phyloP scores from a whole-genome alignment of 1,140 invertebrate genomes.

The Muscidifurax raptorellus region DNA sequence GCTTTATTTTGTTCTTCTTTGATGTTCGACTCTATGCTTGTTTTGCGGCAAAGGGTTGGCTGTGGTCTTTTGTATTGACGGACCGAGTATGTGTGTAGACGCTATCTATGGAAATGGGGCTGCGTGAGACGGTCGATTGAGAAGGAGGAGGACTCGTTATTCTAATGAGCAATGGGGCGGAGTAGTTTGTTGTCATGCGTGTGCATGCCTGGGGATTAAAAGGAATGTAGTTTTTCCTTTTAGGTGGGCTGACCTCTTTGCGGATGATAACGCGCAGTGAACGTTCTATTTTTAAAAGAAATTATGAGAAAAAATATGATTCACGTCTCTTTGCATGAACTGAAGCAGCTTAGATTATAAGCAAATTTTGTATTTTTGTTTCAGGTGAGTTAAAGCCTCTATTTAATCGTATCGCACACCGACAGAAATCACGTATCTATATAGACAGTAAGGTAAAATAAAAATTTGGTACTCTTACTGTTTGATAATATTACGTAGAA shows the following conservation, averaged over 20 bases:
- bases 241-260: neutral
- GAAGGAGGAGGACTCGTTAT: neutral
- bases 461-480: neutral
- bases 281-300: neutral
- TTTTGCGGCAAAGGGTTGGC: neutral
- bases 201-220: neutral
- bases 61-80: neutral
- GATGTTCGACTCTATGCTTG: neutral
- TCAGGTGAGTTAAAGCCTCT: slow-evolving; percentile 12
- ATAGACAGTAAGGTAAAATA: neutral
- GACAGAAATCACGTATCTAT: neutral
- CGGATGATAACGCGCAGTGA: neutral
- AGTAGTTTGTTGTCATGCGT: neutral
- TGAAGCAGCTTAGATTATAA: too few relatives aligned
- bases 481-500: neutral
- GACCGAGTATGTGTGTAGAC: neutral
- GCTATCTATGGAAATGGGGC: neutral
- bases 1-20: neutral
- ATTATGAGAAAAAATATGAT: too few relatives aligned
- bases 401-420: neutral
- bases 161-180: slow-evolving; percentile 7
- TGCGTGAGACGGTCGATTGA: neutral
- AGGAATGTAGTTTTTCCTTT: neutral
- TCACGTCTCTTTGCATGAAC: too few relatives aligned
- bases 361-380: neutral